These are phyloP conservation scores for Diorhabda elongata DNA, from an alignment of 1,140 invertebrate genomes.

Conservation along the genomic window DNA sequence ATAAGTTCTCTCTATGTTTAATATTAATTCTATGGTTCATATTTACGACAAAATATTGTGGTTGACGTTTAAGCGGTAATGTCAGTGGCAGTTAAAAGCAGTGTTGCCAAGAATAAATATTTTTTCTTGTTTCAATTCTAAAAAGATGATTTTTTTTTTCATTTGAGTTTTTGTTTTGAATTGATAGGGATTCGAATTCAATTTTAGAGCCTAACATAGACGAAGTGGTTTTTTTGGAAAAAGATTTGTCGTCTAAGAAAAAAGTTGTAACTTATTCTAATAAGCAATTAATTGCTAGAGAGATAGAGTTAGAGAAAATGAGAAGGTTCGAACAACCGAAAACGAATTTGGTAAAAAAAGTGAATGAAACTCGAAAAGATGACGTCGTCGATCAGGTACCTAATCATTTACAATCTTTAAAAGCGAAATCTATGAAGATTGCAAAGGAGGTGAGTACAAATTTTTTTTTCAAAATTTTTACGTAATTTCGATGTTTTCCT, in stretches of 20 bases:
- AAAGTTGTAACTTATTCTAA: conserved; percentile 58
- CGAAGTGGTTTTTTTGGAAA: conserved; percentile 42
- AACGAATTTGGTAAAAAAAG: conserved; percentile 3
- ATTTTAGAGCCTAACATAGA: conserved; percentile 50
- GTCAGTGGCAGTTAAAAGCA: too few species aligned
- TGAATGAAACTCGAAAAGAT: conserved; percentile 18
- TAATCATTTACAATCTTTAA: conserved; percentile 63
- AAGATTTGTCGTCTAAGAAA: conserved; percentile 40
- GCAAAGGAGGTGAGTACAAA: conserved; percentile 29
- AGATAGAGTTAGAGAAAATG: conserved; percentile 71
- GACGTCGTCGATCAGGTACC: conserved; percentile 44
- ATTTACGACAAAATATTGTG: too few species aligned
- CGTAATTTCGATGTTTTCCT: too few species aligned
- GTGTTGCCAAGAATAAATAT: too few species aligned
- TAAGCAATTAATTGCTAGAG: conserved; percentile 73
- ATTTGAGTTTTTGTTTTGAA: too few species aligned
- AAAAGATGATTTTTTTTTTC: too few species aligned
- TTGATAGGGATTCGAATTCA: background rate
- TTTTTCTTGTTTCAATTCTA: too few species aligned
- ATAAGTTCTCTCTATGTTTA: too few species aligned
- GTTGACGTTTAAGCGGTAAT: too few species aligned
- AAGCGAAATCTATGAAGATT: conserved; percentile 51
- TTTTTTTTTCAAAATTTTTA: background rate
- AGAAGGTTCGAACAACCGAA: conserved; percentile 46
- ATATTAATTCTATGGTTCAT: too few species aligned